Conservation (phyloP, 2,888 invertebrate genomes). For the Eupithecia exiguata region DNA sequence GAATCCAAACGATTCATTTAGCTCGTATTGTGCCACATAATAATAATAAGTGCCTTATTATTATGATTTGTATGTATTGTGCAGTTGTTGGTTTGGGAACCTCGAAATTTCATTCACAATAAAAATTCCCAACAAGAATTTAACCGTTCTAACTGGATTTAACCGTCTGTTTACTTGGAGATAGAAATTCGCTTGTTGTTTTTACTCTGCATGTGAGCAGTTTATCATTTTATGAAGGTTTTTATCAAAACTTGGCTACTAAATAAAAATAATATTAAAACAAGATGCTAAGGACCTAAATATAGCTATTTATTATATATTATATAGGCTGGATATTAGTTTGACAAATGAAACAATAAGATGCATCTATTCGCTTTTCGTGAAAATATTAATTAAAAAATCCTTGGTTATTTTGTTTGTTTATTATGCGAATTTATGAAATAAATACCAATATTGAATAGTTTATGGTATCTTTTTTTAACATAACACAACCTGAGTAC, state of each 20-base stretch:
- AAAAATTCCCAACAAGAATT: constrained; percentile 10
- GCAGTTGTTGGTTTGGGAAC: constrained; percentile 17
- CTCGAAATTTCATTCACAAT: constrained; percentile 11
- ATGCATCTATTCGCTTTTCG: not conserved
- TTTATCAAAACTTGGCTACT: not conserved
- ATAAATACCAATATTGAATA: no score
- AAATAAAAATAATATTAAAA: not conserved
- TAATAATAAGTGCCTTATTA: no score
- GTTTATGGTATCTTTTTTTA: no score
- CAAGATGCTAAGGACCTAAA: not conserved
- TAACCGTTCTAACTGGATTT: constrained; percentile 1
- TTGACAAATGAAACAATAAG: not conserved
- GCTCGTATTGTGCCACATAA: constrained; percentile 1
- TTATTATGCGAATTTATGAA: not conserved
- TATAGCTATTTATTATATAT: not conserved
- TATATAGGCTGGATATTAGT: not conserved
- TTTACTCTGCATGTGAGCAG: constrained; percentile 5
- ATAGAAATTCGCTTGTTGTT: constrained; percentile 10
- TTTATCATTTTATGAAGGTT: constrained; percentile 2
- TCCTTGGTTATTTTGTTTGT: no score
- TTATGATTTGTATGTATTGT: no score
- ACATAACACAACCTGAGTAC: no score
- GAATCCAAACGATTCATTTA: constrained; percentile 18
- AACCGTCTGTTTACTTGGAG: no score
- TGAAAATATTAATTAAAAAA: no score